A percentile compares a stretch with the other conserved stretches of the same genome.
Evolutionary conservation across 64 coral and sea anemone species (phyloP).

Genomic region (Orbicella faveolata): DNA sequence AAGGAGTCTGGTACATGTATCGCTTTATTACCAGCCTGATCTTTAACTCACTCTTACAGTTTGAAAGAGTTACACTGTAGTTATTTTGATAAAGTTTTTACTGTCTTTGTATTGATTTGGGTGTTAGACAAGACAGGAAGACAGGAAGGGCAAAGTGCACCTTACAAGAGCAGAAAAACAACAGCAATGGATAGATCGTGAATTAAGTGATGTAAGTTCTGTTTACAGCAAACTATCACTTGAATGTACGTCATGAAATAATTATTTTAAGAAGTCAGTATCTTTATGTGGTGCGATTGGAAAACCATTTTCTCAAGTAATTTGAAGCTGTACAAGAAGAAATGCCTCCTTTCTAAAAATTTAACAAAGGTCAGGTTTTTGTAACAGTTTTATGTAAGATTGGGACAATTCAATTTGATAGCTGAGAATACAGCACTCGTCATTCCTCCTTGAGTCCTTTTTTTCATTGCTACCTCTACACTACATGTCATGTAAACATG

Average conservation of each 20-base stretch:
- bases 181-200: constrained; percentile 66
- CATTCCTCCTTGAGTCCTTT: too few relatives aligned
- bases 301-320: too few relatives aligned
- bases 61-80: not conserved
- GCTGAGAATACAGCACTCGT: too few relatives aligned
- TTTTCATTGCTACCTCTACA: too few relatives aligned
- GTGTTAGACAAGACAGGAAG: constrained; percentile 69
- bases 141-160: constrained; percentile 39
- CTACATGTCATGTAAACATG: not conserved
- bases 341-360: too few relatives aligned
- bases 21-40: not conserved
- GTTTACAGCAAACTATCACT: not conserved
- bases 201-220: constrained; percentile 81
- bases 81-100: not conserved
- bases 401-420: too few relatives aligned
- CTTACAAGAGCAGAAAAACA: constrained; percentile 68
- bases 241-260: not conserved
- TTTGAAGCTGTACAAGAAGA: too few relatives aligned
- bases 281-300: too few relatives aligned
- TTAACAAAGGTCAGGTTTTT: too few relatives aligned
- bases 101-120: not conserved
- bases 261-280: too few relatives aligned
- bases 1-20: not conserved
- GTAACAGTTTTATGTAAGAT: too few relatives aligned
- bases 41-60: not conserved